Base-by-base conservation (phyloP, 2,113 vertebrate genomes). In the Phaethornis superciliosus region DNA sequence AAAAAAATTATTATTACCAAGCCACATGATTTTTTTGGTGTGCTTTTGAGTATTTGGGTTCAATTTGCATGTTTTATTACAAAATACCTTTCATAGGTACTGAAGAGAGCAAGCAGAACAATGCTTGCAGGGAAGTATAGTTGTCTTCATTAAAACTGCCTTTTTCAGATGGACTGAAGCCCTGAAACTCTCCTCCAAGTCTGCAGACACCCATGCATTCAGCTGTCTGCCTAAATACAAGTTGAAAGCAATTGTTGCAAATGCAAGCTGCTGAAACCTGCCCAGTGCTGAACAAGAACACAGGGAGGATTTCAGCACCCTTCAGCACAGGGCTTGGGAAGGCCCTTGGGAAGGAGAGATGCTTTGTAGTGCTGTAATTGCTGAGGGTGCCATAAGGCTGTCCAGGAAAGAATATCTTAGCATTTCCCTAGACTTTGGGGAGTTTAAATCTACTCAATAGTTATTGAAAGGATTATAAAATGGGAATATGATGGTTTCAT, bases 101-200 rank as follows among this genome's bases (percentile, higher is more conserved):
- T 21, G 20, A 42, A 10, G 21, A 32, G 21, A 70, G 24, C 26
- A 64, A 64, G 28, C 10, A 14, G 37, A 69, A 18, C n/a, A n/a
- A 46, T 0, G 1, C n/a, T 32, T 67, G 12, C 1, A 0, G 12
- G 51, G 21, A 47, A 15, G 9, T 52, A 12, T 19, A 42, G 60
- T 7, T 33, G 4, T 30, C 18, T 67, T 62, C 14, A 28, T 42
- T 72, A 51, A 46, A 89, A n/a, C 26, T 26, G 26, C 10, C 22
- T 81, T 62, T 51, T 91, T 58, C 64, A 52, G 32, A 27, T 70
- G 32, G 23, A 32, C 21, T 78, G 30, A 56, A 62, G 35, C 47
- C 72, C 42, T 23, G 24, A 77, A 74, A 74, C 7, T 26, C 58
- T 81, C 46, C 51, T 69, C 59, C 32, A 37, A 21, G 23, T 26